Evolutionary conservation across 2,113 vertebrate genomes (phyloP).

Genomic region (Galeopterus variegatus): DNA sequence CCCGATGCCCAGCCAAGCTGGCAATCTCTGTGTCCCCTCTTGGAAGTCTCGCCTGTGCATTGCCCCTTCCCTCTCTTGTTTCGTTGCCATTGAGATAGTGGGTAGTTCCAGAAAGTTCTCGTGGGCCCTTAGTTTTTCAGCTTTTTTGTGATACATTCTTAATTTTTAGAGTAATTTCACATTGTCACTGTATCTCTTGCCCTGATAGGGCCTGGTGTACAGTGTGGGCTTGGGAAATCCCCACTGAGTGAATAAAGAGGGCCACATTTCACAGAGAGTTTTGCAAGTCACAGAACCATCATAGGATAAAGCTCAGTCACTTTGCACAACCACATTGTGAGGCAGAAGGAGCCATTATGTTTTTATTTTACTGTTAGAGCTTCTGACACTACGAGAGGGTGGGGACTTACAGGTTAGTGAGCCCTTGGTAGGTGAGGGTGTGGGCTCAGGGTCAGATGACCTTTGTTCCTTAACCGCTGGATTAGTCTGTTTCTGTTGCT

Average conservation of each 20-base stretch:
- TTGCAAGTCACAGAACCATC: not conserved
- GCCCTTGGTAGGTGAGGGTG: no score
- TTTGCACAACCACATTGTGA: fast-evolving
- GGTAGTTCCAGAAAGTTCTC: not conserved
- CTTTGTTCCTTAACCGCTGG: not conserved
- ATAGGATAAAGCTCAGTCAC: not conserved
- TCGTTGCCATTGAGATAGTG: not conserved
- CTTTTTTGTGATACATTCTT: not conserved
- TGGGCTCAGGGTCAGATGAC: not conserved
- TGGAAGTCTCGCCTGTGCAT: fast-evolving
- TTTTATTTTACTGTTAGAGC: not conserved
- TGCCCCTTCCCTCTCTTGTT: not conserved
- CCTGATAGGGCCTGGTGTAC: fast-evolving
- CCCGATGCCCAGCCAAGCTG: not conserved
- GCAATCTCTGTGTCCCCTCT: not conserved
- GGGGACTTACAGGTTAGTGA: not conserved
- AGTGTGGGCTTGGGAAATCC: fast-evolving
- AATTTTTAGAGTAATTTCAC: not conserved
- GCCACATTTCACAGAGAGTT: fast-evolving
- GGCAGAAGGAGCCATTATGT: not conserved
- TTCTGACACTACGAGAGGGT: not conserved
- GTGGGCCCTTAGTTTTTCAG: not conserved
- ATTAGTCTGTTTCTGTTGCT: no score
- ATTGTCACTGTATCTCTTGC: fast-evolving
- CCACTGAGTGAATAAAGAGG: not conserved